These are phyloP conservation scores for Heteropelma amictum DNA, from an alignment of 2,888 invertebrate species.

Conservation along the genomic window DNA sequence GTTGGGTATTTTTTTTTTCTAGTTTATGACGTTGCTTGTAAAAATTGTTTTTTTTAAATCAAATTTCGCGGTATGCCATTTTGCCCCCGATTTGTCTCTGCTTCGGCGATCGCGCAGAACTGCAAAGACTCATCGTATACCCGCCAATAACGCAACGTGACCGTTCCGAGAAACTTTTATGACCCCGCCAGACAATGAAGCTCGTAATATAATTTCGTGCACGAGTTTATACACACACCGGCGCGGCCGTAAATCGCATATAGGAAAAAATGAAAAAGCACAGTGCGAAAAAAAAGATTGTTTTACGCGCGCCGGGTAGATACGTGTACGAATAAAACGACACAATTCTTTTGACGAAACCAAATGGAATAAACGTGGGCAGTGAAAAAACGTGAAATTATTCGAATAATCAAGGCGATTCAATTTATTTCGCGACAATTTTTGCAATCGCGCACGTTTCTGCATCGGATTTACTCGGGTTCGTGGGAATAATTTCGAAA, in stretches of 20 bases:
- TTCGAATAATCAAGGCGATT: no score
- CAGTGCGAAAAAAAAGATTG: background rate
- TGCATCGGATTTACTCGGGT: no score
- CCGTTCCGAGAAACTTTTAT: constrained; percentile 56
- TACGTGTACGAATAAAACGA: background rate
- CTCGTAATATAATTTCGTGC: constrained; percentile 49
- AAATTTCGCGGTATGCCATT: background rate
- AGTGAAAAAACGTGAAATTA: no score
- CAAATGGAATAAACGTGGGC: background rate
- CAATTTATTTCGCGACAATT: no score
- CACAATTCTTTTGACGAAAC: background rate
- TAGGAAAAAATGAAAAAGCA: background rate
- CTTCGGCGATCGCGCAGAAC: no score
- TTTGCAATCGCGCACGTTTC: no score
- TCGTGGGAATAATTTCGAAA: no score
- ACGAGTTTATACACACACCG: background rate
- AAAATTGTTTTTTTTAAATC: no score
- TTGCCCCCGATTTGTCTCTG: background rate
- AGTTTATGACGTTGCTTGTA: no score
- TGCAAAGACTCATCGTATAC: constrained; percentile 1
- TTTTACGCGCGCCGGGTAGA: background rate
- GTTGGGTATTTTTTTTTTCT: no score
- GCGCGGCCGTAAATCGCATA: background rate
- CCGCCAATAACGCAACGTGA: constrained; percentile 50
- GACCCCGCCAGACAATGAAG: constrained; percentile 56